phyloP scores from a whole-genome alignment of 2,888 invertebrate species.

The Geophilus truncorum region DNA sequence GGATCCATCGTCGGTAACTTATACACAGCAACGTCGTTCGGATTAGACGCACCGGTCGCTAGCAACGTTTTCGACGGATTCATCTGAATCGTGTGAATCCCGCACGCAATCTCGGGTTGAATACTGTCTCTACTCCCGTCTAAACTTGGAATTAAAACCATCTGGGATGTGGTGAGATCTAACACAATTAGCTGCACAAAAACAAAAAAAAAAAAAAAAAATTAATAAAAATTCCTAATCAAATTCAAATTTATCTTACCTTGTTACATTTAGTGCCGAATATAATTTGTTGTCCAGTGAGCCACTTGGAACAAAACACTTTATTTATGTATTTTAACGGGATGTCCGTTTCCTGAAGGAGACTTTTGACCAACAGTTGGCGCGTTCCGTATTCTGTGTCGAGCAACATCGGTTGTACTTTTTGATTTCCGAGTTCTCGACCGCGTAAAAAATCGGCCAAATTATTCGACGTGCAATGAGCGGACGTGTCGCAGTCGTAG shows the following conservation, averaged over 20 bases:
- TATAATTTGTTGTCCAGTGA: constrained; percentile 88
- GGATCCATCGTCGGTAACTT: constrained; percentile 91
- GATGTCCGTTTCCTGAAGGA: constrained; percentile 38
- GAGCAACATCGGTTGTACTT: constrained; percentile 38
- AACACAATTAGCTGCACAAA: constrained; percentile 74
- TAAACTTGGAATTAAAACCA: constrained; percentile 51
- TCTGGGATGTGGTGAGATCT: constrained; percentile 77
- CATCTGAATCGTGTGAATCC: constrained; percentile 88
- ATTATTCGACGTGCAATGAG: constrained; percentile 29
- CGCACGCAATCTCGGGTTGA: constrained; percentile 61
- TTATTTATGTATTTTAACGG: constrained; percentile 45
- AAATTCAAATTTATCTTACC: constrained; percentile 51
- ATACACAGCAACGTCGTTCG: constrained; percentile 85
- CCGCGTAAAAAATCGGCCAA: constrained; percentile 35
- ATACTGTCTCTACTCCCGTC: constrained; percentile 42
- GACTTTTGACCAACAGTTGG: constrained; percentile 52
- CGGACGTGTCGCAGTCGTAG: background rate
- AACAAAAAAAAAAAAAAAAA: constrained; percentile 32
- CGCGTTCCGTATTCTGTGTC: constrained; percentile 68
- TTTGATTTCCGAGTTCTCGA: constrained; percentile 34
- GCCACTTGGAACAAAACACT: constrained; percentile 91
- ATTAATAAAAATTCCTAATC: background rate
- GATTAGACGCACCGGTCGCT: constrained; percentile 86
- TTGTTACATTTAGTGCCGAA: constrained; percentile 97
- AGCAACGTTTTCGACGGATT: constrained; percentile 83